phyloP scores from a whole-genome alignment of 2,888 invertebrate species.

The Sarcophaga variegata region DNA sequence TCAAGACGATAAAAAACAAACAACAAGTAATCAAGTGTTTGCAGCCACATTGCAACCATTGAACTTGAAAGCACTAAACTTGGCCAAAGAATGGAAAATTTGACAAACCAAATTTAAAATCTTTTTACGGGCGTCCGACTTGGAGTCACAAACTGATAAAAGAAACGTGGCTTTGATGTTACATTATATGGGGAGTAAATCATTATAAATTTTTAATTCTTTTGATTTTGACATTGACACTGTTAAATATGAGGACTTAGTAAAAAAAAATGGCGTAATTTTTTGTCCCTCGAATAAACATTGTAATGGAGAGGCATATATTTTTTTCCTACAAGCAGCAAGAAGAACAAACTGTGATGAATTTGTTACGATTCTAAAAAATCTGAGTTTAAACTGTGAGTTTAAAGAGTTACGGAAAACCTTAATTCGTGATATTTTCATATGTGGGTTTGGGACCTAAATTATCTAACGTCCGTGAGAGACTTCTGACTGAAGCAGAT shows the following conservation, averaged over 20 bases:
- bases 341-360: constrained; percentile 31
- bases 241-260: constrained; percentile 43
- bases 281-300: constrained; percentile 32
- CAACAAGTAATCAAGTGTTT: too few relatives aligned
- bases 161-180: constrained; percentile 43
- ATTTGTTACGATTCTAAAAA: constrained; percentile 46
- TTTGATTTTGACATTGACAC: constrained; percentile 45
- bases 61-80: constrained; percentile 9
- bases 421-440: too few relatives aligned
- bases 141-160: neutral
- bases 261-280: constrained; percentile 36
- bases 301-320: neutral
- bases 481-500: constrained; percentile 21
- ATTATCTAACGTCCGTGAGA: neutral
- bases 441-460: too few relatives aligned
- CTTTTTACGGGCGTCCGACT: constrained; percentile 32
- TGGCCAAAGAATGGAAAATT: constrained; percentile 45
- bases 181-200: constrained; percentile 39
- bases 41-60: too few relatives aligned
- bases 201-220: constrained; percentile 48
- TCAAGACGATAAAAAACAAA: too few relatives aligned
- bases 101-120: constrained; percentile 41
- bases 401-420: constrained; percentile 46
- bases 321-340: constrained; percentile 35
- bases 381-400: constrained; percentile 33